A percentile compares a stretch with the other conserved stretches of the same genome.
Conservation (phyloP, 2,113 vertebrate species). For the Copsychus sechellarum region DNA sequence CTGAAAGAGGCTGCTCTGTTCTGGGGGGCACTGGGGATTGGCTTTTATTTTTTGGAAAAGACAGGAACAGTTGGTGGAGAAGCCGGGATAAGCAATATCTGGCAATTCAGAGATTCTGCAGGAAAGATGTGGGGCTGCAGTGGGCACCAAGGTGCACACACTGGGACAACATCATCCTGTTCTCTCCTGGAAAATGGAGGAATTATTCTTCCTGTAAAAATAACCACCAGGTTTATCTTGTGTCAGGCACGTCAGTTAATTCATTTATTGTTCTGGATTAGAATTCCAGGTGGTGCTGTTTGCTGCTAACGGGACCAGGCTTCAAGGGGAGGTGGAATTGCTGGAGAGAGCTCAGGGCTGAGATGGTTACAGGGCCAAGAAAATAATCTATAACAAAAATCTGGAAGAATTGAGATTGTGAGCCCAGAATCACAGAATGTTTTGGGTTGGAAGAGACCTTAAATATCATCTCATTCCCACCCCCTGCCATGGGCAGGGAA, state of each 20-base stretch:
- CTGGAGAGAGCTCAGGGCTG: not conserved
- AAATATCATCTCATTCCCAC: fast-evolving
- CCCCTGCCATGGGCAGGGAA: not conserved
- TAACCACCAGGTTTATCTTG: not conserved
- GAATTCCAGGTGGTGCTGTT: not conserved
- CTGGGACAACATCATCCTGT: not conserved
- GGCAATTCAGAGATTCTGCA: not conserved
- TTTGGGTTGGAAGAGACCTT: not conserved
- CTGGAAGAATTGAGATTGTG: not conserved
- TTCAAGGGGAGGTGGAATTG: not conserved
- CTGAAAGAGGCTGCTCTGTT: not conserved
- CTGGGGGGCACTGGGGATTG: not conserved
- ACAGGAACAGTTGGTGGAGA: not conserved
- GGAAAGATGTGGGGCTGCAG: not conserved
- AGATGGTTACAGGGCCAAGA: not conserved
- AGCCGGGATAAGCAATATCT: not conserved
- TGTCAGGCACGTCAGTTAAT: not conserved
- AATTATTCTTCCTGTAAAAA: not conserved
- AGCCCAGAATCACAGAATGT: not conserved
- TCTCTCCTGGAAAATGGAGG: not conserved
- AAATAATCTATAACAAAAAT: not conserved
- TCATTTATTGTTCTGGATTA: not conserved
- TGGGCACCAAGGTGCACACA: not conserved
- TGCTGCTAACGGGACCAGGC: not conserved
- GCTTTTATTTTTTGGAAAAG: not conserved